These are phyloP conservation scores for Synanthedon vespiformis DNA, from an alignment of 2,888 invertebrate genomes.

Conservation along the genomic window DNA sequence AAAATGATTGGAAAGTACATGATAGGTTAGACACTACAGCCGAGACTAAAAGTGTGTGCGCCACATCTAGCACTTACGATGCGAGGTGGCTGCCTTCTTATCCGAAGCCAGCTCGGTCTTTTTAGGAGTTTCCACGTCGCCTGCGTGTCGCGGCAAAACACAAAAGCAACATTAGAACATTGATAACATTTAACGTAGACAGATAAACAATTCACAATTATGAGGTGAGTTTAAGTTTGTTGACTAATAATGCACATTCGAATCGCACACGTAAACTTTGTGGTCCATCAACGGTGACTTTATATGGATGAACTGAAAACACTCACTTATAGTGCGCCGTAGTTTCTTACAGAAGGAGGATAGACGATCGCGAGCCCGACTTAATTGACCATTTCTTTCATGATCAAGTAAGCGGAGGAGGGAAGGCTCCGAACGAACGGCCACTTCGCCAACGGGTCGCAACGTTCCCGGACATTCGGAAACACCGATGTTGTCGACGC, in stretches of 20 bases:
- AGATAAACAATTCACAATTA: not conserved
- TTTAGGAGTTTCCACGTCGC: constrained; percentile 68
- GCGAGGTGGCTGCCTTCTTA: constrained; percentile 59
- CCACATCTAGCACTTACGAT: constrained; percentile 67
- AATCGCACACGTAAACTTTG: too few species aligned
- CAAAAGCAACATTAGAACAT: constrained; percentile 69
- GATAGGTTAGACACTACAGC: constrained; percentile 8
- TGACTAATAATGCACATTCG: not conserved
- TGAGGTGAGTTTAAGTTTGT: not conserved
- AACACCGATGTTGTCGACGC: constrained; percentile 63
- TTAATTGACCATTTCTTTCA: constrained; percentile 54
- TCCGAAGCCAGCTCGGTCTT: constrained; percentile 62
- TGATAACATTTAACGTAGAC: constrained; percentile 16
- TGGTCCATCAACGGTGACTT: not conserved
- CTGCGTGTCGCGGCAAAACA: constrained; percentile 61
- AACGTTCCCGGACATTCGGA: constrained; percentile 43
- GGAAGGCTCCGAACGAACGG: constrained; percentile 54
- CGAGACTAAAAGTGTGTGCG: constrained; percentile 26
- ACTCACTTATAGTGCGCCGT: constrained; percentile 66
- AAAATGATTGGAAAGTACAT: too few species aligned
- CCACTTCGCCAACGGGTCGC: constrained; percentile 52
- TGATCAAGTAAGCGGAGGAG: constrained; percentile 53
- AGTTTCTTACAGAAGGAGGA: constrained; percentile 64
- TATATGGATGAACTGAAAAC: constrained; percentile 8
- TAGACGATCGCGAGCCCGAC: constrained; percentile 56